Evolutionary conservation across 1,140 invertebrate species (phyloP).

Genomic region (Archegozetes longisetosus): DNA sequence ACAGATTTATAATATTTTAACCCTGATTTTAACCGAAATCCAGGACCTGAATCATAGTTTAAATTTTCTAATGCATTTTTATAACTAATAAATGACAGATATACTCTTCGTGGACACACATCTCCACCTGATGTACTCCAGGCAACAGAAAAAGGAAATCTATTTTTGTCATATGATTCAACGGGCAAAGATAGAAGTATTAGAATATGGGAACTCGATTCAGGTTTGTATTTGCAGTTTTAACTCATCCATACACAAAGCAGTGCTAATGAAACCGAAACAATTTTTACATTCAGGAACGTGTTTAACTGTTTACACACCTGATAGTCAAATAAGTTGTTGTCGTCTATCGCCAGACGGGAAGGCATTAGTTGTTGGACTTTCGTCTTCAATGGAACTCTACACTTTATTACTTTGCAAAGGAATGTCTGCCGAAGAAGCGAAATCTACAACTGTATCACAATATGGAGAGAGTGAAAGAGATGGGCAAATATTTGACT

Average conservation of each 20-base stretch:
- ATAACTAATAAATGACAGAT: constrained; percentile 26
- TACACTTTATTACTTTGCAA: neutral
- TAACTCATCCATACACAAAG: neutral
- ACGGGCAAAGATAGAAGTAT: constrained; percentile 49
- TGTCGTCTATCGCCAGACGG: constrained; percentile 57
- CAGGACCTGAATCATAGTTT: too few species aligned
- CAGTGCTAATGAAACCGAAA: neutral
- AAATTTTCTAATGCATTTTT: constrained; percentile 12
- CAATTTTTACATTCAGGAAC: constrained; percentile 38
- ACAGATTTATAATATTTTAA: too few species aligned
- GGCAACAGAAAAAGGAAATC: constrained; percentile 47
- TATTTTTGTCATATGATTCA: constrained; percentile 52
- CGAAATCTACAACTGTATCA: neutral
- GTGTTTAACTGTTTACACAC: constrained; percentile 57
- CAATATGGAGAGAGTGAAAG: neutral
- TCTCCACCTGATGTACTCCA: constrained; percentile 51
- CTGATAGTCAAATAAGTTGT: constrained; percentile 49
- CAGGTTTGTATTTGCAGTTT: constrained; percentile 36
- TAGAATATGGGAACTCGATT: constrained; percentile 55
- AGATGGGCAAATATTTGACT: neutral
- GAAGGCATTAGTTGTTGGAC: constrained; percentile 38
- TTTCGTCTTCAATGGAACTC: neutral
- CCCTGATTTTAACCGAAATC: constrained; percentile 6
- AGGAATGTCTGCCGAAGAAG: neutral
- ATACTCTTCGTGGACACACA: constrained; percentile 52